Evolutionary conservation across 2,113 vertebrate species (phyloP).

Genomic region (Ornithorhynchus anatinus): DNA sequence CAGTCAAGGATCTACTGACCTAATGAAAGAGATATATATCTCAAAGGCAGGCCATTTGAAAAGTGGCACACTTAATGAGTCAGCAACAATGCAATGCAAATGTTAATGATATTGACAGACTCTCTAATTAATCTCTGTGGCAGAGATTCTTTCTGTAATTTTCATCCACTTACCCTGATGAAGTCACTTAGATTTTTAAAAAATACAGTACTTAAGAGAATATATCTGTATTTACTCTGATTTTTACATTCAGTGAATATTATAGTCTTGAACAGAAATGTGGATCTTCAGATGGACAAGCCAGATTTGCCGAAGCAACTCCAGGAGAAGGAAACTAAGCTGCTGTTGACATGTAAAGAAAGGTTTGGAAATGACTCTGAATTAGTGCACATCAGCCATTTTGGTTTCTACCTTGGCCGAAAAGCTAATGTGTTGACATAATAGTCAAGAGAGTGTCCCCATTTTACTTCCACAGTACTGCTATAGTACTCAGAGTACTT

Average conservation of each 20-base stretch:
- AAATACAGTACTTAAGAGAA: conserved; percentile 1
- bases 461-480: not conserved
- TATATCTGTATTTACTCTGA: not conserved
- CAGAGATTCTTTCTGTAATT: not conserved
- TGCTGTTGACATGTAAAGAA: not conserved
- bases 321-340: not conserved
- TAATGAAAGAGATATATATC: not conserved
- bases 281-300: not conserved
- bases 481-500: conserved; percentile 4
- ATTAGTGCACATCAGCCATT: conserved; percentile 1
- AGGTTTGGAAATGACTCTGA: not conserved
- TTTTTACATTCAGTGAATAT: not conserved
- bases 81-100: conserved; percentile 18
- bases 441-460: not conserved
- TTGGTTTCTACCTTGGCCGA: not conserved
- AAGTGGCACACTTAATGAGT: not conserved
- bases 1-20: not conserved
- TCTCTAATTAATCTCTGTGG: conserved; percentile 13
- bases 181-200: conserved; percentile 5
- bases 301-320: no score
- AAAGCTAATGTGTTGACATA: conserved; percentile 3
- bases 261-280: not conserved
- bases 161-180: conserved; percentile 4
- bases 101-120: conserved; percentile 5
- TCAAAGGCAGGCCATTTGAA: not conserved